Base-by-base conservation (phyloP, 2,797 vertebrate species). In the Xenops minutus region DNA sequence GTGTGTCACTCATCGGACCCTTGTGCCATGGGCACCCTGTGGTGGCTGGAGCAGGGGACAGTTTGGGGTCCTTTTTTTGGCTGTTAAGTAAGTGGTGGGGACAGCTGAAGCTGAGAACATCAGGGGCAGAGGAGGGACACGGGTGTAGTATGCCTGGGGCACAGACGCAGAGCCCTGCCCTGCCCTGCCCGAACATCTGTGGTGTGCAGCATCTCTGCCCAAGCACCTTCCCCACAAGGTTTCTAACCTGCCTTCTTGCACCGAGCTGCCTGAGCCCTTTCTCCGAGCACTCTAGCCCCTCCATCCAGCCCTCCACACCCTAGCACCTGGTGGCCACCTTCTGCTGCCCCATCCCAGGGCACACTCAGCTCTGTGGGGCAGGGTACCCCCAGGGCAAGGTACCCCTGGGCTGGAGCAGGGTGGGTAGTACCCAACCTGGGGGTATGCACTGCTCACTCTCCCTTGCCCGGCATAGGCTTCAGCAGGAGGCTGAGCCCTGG, bases 101-200 rank as follows among this genome's bases (percentile, higher is more conserved):
- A 55, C 37, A 5, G 6, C 16, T 5, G 4, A 10, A 52, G 27
- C 18, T 0, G 0, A 49, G 39, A 81, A 14, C 34, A 32, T 14
- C 4, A 16, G 74, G 3, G 43, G 23, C 1, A 34, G 64, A 71
- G 41, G 39, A 12, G 19, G 11, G 34, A 19, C 2, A 0, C 0
- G 27, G 37, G 55, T 59, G 51, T 12, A 73, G 52, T 0, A 15
- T 67, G n/a, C 14, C 39, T 37, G 8, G 61, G 32, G 72, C 34
- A 21, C 43, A 51, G 36, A 32, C 34, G 34, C 52, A 66, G 56
- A 58, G 44, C 37, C 41, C 32, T 64, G 55, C 26, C 44, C 39
- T 64, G 51, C 29, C 44, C 39, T 44, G 59, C 20, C 34, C 9
- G 7, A 49, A 32, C 44, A 19, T 36, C 55, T 8, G 9, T 6